These are phyloP conservation scores for Chrysopa pallens DNA, from an alignment of 1,140 invertebrate species.

Conservation along the genomic window DNA sequence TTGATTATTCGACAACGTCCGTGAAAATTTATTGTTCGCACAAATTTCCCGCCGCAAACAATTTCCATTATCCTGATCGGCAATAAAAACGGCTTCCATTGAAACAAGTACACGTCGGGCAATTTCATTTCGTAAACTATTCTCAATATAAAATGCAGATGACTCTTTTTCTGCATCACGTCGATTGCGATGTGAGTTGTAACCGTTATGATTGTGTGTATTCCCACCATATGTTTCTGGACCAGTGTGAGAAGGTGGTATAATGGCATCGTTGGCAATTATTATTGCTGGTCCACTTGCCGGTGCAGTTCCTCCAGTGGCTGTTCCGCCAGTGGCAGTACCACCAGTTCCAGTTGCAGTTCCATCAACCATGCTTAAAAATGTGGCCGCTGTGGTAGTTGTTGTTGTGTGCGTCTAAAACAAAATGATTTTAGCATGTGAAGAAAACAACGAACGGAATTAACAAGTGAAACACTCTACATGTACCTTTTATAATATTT, in stretches of 20 bases:
- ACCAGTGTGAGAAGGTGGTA: too few species aligned
- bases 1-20: constrained; percentile 22
- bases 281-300: too few species aligned
- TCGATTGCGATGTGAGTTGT: neutral
- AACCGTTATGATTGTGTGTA: constrained; percentile 8
- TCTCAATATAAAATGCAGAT: neutral
- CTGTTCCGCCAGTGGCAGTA: too few species aligned
- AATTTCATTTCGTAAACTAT: constrained; percentile 22
- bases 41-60: constrained; percentile 36
- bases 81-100: constrained; percentile 24
- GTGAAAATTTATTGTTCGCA: constrained; percentile 35
- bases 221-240: constrained; percentile 14
- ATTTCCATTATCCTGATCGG: constrained; percentile 20
- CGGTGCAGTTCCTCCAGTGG: too few species aligned
- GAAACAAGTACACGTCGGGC: constrained; percentile 28
- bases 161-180: neutral
- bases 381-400: constrained; percentile 1
- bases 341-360: too few species aligned
- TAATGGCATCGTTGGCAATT: neutral
- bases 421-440: neutral
- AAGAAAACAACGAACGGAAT: constrained; percentile 1
- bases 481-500: neutral
- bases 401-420: neutral
- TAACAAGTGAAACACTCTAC: neutral
- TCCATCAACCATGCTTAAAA: neutral